phyloP scores from a whole-genome alignment of 37 sponge, comb jelly and placozoan genomes.

The Bolinopsis microptera region DNA sequence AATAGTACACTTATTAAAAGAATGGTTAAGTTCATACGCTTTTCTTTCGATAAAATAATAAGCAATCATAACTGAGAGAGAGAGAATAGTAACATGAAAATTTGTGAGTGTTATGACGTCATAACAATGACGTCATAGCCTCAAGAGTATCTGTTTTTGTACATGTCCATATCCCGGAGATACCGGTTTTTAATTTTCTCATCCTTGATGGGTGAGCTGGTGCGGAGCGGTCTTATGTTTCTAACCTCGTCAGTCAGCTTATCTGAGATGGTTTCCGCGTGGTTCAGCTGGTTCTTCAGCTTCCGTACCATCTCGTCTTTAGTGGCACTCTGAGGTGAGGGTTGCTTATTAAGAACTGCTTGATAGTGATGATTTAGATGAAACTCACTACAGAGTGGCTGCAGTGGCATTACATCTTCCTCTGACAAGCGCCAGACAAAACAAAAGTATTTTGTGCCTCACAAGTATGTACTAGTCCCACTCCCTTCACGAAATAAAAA shows the following conservation, averaged over 20 bases:
- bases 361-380: too few species aligned
- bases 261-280: constrained; percentile 44
- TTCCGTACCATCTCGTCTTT: constrained; percentile 65
- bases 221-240: constrained; percentile 29
- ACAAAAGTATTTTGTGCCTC: too few species aligned
- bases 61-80: background rate
- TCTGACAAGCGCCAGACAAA: too few species aligned
- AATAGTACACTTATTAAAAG: background rate
- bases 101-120: too few species aligned
- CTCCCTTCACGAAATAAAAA: too few species aligned
- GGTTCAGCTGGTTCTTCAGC: constrained; percentile 64
- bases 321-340: background rate
- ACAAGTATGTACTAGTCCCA: too few species aligned
- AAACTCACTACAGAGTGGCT: too few species aligned
- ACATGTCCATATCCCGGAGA: constrained; percentile 59
- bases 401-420: too few species aligned
- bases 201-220: constrained; percentile 48
- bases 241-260: constrained; percentile 61
- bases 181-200: constrained; percentile 63
- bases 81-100: background rate
- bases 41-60: background rate
- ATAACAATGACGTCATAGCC: background rate
- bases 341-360: too few species aligned
- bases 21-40: background rate
- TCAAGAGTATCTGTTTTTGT: constrained; percentile 53